Conservation (phyloP, 2,113 vertebrate genomes). For the Phaethon lepturus region DNA sequence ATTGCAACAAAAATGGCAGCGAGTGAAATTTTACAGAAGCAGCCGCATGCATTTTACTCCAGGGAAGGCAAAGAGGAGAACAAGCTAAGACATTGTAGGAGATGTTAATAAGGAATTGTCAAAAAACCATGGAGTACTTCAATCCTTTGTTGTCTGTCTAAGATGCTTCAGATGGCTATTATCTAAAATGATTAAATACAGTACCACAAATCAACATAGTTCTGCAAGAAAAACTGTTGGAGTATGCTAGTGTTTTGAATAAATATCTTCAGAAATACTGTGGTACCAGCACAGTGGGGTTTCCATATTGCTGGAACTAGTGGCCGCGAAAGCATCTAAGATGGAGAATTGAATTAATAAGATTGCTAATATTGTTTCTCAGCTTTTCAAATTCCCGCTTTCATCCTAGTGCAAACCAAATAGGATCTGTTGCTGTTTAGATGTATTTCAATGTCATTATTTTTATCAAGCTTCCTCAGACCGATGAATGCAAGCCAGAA, state of each 20-base stretch:
- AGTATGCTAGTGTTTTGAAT: neutral
- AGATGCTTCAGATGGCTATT: neutral
- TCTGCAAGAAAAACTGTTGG: neutral
- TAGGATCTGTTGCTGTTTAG: neutral
- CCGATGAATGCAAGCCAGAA: no score
- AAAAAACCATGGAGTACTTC: neutral
- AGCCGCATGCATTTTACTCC: neutral
- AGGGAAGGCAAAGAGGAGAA: neutral
- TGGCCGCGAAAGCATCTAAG: neutral
- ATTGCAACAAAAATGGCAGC: neutral
- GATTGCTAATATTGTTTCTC: neutral
- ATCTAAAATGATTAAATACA: neutral
- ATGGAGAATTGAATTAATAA: neutral
- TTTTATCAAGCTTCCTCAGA: neutral
- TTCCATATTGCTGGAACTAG: neutral
- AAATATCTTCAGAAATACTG: neutral
- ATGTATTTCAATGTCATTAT: neutral
- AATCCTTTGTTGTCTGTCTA: neutral
- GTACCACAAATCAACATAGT: neutral
- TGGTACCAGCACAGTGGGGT: neutral
- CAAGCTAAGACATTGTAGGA: neutral
- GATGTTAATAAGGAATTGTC: neutral
- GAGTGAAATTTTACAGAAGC: neutral
- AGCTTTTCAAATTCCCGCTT: neutral
- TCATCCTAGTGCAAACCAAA: neutral